These are phyloP conservation scores for Drosophila trapezifrons DNA, from an alignment of 1,140 invertebrate species.

Conservation along the genomic window DNA sequence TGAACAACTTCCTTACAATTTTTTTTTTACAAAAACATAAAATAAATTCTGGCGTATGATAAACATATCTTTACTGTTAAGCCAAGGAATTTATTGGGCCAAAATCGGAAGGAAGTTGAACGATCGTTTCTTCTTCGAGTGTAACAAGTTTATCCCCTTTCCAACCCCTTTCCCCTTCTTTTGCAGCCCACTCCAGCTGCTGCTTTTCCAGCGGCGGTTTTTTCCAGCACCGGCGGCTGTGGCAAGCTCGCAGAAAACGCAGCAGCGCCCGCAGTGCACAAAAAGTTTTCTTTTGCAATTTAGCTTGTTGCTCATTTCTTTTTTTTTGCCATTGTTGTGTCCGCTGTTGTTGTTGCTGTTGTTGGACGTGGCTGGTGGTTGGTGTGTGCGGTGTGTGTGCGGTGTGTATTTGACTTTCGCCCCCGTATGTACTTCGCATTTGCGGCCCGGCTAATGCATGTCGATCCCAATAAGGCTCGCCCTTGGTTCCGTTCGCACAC, in stretches of 20 bases:
- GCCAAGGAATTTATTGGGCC: neutral
- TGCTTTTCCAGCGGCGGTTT: slow-evolving; percentile 14
- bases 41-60: neutral
- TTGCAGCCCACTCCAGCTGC: slow-evolving; percentile 7
- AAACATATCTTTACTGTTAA: neutral
- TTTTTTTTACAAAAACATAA: neutral
- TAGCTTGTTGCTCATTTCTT: slow-evolving; percentile 67
- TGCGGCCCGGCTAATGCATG: slow-evolving; percentile 76
- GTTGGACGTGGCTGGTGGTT: slow-evolving; percentile 54
- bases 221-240: slow-evolving; percentile 19
- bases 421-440: slow-evolving; percentile 55
- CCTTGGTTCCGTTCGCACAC: slow-evolving; percentile 17
- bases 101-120: neutral
- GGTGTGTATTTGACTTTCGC: slow-evolving; percentile 78
- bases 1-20: neutral
- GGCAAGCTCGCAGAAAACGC: slow-evolving; percentile 43
- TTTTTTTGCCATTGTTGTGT: slow-evolving; percentile 12
- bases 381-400: slow-evolving; percentile 54
- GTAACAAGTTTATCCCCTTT: neutral
- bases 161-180: neutral
- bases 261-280: slow-evolving; percentile 45
- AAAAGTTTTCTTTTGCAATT: slow-evolving; percentile 82
- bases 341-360: slow-evolving; percentile 15
- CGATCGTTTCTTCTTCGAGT: neutral
- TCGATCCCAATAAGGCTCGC: slow-evolving; percentile 72